phyloP scores from a whole-genome alignment of 2,113 vertebrate genomes.

The Rhipidura dahli region DNA sequence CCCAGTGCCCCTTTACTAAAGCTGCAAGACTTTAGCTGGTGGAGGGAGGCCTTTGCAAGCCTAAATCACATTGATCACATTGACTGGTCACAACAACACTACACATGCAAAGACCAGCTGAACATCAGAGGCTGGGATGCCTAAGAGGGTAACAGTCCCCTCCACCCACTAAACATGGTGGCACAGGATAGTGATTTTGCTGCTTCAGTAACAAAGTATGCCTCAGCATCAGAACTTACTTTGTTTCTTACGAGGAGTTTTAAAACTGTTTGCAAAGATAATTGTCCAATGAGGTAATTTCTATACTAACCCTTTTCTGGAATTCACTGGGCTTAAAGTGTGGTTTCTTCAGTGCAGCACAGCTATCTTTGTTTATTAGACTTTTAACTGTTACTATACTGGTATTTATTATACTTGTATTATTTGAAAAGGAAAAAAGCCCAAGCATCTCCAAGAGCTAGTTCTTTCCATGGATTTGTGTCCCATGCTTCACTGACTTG shows the following conservation, averaged over 20 bases:
- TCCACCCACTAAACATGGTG: background rate
- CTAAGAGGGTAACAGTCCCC: background rate
- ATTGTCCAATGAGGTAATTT: background rate
- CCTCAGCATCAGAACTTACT: background rate
- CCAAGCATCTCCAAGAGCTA: background rate
- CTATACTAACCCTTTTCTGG: background rate
- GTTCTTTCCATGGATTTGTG: background rate
- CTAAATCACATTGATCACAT: background rate
- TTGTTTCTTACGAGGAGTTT: background rate
- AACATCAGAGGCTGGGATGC: background rate
- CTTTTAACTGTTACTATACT: background rate
- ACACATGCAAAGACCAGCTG: background rate
- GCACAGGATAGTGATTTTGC: background rate
- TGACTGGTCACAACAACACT: background rate
- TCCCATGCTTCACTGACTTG: fast-evolving
- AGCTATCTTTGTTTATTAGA: background rate
- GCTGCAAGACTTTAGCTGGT: background rate
- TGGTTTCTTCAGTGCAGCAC: background rate
- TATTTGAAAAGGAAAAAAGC: background rate
- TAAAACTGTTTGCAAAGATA: background rate
- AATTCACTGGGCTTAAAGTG: background rate
- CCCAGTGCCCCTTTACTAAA: background rate
- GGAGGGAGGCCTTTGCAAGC: background rate
- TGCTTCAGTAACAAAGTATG: background rate
- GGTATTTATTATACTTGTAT: background rate